A percentile compares a stretch with the other conserved stretches of the same genome.
These are phyloP conservation scores for Varanus salvator DNA, from an alignment of 2,113 vertebrate species.

Conservation along the genomic window DNA sequence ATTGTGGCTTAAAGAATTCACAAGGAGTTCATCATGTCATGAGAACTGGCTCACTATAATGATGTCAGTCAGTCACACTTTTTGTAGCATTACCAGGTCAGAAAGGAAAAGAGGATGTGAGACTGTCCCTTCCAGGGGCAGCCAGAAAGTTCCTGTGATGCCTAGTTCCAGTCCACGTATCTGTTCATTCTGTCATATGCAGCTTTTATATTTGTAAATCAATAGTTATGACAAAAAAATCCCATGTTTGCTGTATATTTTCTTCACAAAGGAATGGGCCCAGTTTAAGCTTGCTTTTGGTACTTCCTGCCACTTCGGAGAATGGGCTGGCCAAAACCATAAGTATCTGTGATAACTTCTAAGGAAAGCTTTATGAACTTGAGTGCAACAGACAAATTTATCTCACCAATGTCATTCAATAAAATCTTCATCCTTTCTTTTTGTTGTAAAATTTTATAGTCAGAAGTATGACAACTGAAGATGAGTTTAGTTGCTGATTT, in stretches of 20 bases:
- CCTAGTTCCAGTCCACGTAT: not conserved
- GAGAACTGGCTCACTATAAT: not conserved
- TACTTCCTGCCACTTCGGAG: too few species aligned
- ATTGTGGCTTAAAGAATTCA: too few species aligned
- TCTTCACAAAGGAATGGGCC: not conserved
- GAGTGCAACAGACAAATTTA: slow-evolving; percentile 16
- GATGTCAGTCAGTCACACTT: not conserved
- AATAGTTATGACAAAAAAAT: not conserved
- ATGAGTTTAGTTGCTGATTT: slow-evolving; percentile 32
- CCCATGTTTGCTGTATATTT: not conserved
- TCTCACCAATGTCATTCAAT: slow-evolving; percentile 1
- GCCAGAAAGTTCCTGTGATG: not conserved
- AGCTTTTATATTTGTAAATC: not conserved
- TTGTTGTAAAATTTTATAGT: slow-evolving; percentile 23
- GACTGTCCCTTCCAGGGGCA: not conserved
- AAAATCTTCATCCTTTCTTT: not conserved
- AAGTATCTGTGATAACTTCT: not conserved
- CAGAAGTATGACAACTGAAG: slow-evolving; percentile 5
- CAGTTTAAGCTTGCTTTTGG: not conserved
- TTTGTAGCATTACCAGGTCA: not conserved
- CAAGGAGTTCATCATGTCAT: too few species aligned
- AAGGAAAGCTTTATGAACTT: not conserved
- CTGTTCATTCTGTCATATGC: not conserved
- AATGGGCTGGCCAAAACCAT: not conserved
- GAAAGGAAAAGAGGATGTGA: not conserved